Base-by-base conservation (phyloP, 2,888 invertebrate genomes). In the Chorisops tibialis region DNA sequence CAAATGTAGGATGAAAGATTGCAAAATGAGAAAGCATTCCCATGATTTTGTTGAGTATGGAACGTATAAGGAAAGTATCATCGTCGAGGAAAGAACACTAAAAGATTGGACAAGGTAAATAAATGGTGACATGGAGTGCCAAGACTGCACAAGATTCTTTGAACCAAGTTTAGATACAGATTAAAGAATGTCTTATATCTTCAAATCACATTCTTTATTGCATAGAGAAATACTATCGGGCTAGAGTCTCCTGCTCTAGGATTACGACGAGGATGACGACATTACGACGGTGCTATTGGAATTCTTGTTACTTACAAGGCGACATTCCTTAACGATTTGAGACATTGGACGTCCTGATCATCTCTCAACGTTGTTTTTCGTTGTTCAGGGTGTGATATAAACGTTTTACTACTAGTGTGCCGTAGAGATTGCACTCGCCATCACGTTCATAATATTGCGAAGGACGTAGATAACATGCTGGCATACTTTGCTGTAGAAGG, bases 311-410 rank as follows among this genome's bases (percentile, higher is more conserved):
- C 62, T 63, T 59, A 43, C 59, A 59, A n/a, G 16, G 38, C 22
- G 59, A 63, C 62, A 59, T 63, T 59, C 62, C 48, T 63, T 63
- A 63, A 63, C 58, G 59, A 63, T 59, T 59, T 63, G 50, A 38
- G 59, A 59, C 59, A 63, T 49, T 63, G 47, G 59, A 45, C 45
- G 43, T 54, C 49, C 50, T 45, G 54, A 52, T 45, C 43, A 22
- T 49, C 47, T 37, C 41, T 50, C 35, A 62, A 62, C 49, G 30
- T 50, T 62, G 49, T 62, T 58, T 45, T 58, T 21, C 43, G 56
- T 21, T n/a, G 19, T 12, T 48, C 14, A 21, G 19, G 38, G 14
- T 50, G 7, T 51, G 9, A 16, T 30, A 30, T 30, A 30, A 30
- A 30, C 5, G 9, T 30, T 7, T 30, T 7, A 30, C 5, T 7